Base-by-base conservation (phyloP, 2,113 vertebrate genomes). In the Eptesicus fuscus region DNA sequence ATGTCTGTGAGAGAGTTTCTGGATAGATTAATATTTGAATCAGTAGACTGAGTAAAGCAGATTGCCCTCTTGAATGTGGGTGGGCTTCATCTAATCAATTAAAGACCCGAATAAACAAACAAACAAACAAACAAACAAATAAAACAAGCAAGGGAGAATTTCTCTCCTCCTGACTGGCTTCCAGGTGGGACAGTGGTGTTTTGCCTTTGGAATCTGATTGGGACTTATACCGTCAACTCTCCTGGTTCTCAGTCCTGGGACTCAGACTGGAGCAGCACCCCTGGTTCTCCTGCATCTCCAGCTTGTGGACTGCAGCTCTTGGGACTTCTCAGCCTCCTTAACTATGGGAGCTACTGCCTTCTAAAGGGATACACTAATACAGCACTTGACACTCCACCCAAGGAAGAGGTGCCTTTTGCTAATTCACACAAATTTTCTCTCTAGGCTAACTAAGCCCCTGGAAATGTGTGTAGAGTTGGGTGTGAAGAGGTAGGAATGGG, bases 1-100 rank as follows among this genome's bases (percentile, higher is more conserved):
- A 40, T 76, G 53, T 71, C 74, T 90, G 76, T 80, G 47, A 95
- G 32, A 22, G 35, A 44, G 20, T 63, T 92, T 96, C 71, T 88
- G 28, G 7, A 73, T 76, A 95, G 16, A n/a, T 49, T 35, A 85
- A 44, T 53, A 82, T 74, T 11, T 83, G 40, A 40, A 76, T 63
- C 30, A n/a, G 5, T 25, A 35, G 51, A 59, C 17, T 42, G 35
- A 76, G 4, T 44, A 37, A 83, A 73, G n/a, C n/a, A 53, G 49
- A 32, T 61, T 49, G 10, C 44, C 35, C 20, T 85, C 4, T 6
- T 2, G 22, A 42, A 32, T 13, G 8, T 53, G 44, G 32, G 32
- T 44, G n/a, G 18, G 32, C 28, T 70, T 96, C 37, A 84, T 70
- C 37, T 20, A n/a, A 67, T 61, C 32, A 3, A 20, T 0, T 44